Evolutionary conservation across 2,888 invertebrate genomes (phyloP).

Genomic region (Baccha elongata): DNA sequence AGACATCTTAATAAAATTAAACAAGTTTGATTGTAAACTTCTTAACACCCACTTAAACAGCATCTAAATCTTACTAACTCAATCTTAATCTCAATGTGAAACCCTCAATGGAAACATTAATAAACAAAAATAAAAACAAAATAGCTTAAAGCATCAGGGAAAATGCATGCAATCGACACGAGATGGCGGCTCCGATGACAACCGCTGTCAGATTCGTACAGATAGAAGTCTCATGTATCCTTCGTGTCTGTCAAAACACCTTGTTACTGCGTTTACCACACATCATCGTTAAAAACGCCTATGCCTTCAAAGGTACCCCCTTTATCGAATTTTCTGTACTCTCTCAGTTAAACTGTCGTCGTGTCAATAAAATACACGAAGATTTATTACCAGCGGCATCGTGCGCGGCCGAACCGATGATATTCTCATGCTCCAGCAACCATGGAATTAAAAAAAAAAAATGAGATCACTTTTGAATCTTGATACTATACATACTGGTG

Average conservation of each 20-base stretch:
- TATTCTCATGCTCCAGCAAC: conserved; percentile 38
- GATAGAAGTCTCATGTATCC: conserved; percentile 63
- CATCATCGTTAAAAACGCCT: conserved; percentile 27
- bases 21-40: conserved; percentile 4
- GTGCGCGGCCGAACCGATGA: neutral
- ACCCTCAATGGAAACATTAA: conserved; percentile 26
- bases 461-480: conserved; percentile 56
- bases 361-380: conserved; percentile 63
- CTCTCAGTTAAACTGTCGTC: conserved; percentile 35
- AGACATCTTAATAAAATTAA: conserved; percentile 15
- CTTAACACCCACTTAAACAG: conserved; percentile 19
- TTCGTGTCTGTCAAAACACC: conserved; percentile 67
- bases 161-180: conserved; percentile 42
- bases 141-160: too few species aligned
- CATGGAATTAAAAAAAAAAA: conserved; percentile 45
- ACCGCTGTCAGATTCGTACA: conserved; percentile 39
- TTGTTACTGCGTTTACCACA: conserved; percentile 51
- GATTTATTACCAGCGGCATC: conserved; percentile 66
- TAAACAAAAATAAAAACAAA: neutral
- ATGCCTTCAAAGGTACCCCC: neutral
- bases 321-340: neutral
- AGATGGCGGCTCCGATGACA: conserved; percentile 57
- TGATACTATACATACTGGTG: neutral
- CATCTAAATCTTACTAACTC: conserved; percentile 8
- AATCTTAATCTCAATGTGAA: conserved; percentile 16